A percentile compares a stretch with the other conserved stretches of the same genome.
phyloP scores from a whole-genome alignment of 2,113 vertebrate genomes.

The Gambusia affinis region DNA sequence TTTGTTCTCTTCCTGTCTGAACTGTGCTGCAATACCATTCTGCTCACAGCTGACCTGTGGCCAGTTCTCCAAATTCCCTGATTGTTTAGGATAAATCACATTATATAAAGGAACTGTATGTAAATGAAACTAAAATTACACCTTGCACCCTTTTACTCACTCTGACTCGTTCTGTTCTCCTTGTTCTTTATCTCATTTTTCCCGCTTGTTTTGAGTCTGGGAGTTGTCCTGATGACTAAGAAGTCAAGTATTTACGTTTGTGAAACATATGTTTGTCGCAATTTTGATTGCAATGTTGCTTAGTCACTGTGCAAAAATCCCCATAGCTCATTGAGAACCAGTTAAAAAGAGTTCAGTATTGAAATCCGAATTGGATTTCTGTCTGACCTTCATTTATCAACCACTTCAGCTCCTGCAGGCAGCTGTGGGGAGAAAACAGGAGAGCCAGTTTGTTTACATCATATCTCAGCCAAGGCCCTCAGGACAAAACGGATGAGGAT shows the following conservation, averaged over 20 bases:
- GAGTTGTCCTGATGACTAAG: neutral
- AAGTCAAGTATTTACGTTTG: neutral
- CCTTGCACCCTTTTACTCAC: neutral
- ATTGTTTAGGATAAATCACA: neutral
- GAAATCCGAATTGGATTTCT: neutral
- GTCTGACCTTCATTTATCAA: slow-evolving; percentile 71
- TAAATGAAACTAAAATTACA: neutral
- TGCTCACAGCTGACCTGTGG: too few relatives aligned
- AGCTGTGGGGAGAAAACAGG: slow-evolving; percentile 54
- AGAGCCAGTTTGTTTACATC: slow-evolving; percentile 64
- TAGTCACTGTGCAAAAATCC: neutral
- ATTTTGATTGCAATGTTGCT: neutral
- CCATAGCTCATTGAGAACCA: neutral
- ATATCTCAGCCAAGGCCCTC: slow-evolving; percentile 50
- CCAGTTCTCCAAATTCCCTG: too few relatives aligned
- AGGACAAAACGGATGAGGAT: slow-evolving; percentile 55
- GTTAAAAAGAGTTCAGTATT: neutral
- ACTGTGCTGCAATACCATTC: too few relatives aligned
- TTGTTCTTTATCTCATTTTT: neutral
- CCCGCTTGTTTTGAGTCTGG: neutral
- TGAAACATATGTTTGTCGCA: neutral
- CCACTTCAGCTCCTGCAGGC: slow-evolving; percentile 66
- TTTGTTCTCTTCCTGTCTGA: too few relatives aligned
- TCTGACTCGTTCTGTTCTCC: neutral
- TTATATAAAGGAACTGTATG: neutral